Evolutionary conservation across 2,797 vertebrate species (phyloP).

Genomic region (Karalla daura): DNA sequence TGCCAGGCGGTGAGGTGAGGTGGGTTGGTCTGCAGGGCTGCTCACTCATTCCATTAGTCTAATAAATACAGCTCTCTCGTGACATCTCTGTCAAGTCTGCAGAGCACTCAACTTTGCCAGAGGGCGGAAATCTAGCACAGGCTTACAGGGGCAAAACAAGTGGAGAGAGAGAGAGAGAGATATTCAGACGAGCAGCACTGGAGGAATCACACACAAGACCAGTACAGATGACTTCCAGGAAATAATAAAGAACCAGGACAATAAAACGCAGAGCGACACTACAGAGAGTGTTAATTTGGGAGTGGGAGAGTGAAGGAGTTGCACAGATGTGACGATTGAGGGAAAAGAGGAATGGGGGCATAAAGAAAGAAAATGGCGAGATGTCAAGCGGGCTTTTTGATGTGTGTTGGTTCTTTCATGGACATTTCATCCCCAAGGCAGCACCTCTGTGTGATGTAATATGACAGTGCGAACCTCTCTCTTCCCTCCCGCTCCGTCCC

Average conservation of each 20-base stretch:
- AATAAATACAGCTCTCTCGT: conserved; percentile 73
- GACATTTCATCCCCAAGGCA: conserved; percentile 30
- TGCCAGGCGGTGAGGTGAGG: conserved; percentile 35
- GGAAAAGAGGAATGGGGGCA: conserved; percentile 17
- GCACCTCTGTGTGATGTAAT: conserved; percentile 53
- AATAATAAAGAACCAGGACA: conserved; percentile 54
- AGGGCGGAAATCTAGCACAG: neutral
- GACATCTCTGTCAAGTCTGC: conserved; percentile 70
- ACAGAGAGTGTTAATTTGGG: conserved; percentile 46
- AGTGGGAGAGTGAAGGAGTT: conserved; percentile 37
- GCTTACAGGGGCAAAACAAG: neutral
- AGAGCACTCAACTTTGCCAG: conserved; percentile 54
- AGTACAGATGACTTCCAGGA: conserved; percentile 51
- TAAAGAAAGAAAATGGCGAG: conserved; percentile 5
- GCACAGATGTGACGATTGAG: conserved; percentile 38
- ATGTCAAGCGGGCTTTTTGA: conserved; percentile 46
- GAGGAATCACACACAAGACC: conserved; percentile 51
- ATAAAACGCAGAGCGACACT: conserved; percentile 44
- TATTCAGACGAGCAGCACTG: conserved; percentile 48
- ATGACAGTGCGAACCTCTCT: conserved; percentile 33
- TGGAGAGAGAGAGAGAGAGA: conserved; percentile 42
- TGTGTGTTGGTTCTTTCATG: conserved; percentile 21
- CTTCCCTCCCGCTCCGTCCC: conserved; percentile 28
- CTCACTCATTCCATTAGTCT: conserved; percentile 81
- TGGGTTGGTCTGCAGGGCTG: conserved; percentile 63